These are phyloP conservation scores for Nebria ingens DNA, from an alignment of 1,140 invertebrate species.

Conservation along the genomic window DNA sequence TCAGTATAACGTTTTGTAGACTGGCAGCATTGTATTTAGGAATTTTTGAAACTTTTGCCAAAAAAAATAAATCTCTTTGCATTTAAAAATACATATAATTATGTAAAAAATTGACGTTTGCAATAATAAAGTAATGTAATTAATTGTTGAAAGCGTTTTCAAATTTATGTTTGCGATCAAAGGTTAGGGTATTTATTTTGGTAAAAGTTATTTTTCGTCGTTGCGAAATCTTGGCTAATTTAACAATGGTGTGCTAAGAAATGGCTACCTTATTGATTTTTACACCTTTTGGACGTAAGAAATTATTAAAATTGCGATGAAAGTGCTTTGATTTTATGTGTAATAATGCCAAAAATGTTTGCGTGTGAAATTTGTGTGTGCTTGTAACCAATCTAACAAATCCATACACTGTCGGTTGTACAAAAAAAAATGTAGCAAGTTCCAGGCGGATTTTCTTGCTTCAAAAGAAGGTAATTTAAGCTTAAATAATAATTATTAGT, in stretches of 20 bases:
- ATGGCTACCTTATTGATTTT: conserved; percentile 7
- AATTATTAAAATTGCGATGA: not conserved
- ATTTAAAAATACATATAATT: not conserved
- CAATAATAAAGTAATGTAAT: not conserved
- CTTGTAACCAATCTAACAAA: not conserved
- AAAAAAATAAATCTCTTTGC: too few relatives aligned
- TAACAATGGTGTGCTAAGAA: not conserved
- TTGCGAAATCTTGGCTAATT: not conserved
- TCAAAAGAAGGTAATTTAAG: too few relatives aligned
- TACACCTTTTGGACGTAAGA: conserved; percentile 4
- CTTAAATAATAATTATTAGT: too few relatives aligned
- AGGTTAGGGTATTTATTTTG: not conserved
- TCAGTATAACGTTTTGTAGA: too few relatives aligned
- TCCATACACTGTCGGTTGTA: not conserved
- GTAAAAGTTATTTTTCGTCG: conserved; percentile 2
- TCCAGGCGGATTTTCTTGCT: not conserved
- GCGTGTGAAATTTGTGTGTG: not conserved
- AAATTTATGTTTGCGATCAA: not conserved
- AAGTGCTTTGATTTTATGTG: conserved; percentile 2
- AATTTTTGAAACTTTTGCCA: too few relatives aligned
- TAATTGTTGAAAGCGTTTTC: not conserved
- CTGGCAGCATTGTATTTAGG: too few relatives aligned
- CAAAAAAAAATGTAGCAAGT: not conserved
- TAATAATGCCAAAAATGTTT: conserved; percentile 2
- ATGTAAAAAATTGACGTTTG: not conserved